These are phyloP conservation scores for Aphis gossypii DNA, from an alignment of 1,140 invertebrate species.

Conservation along the genomic window DNA sequence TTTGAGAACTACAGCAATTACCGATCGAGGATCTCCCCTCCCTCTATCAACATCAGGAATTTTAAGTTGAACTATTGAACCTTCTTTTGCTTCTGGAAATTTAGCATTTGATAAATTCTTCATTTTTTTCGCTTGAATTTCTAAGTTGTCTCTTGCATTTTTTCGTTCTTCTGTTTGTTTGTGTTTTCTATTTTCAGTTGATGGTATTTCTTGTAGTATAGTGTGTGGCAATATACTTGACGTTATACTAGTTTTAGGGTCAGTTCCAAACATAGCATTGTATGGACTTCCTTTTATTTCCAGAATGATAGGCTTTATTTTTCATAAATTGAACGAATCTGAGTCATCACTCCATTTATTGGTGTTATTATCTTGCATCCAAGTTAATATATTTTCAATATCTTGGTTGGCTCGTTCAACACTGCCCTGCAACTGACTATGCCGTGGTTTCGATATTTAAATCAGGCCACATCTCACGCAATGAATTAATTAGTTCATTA, in stretches of 20 bases:
- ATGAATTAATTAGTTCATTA: too few species aligned
- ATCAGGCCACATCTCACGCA: too few species aligned
- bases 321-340: too few species aligned
- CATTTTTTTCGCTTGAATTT: not conserved
- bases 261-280: constrained; percentile 62
- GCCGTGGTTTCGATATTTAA: constrained; percentile 15
- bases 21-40: not conserved
- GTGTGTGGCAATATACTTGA: not conserved
- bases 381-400: constrained; percentile 64
- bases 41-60: not conserved
- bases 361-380: constrained; percentile 62
- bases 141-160: not conserved
- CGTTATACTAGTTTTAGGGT: constrained; percentile 37
- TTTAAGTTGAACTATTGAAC: not conserved
- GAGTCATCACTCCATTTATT: constrained; percentile 60
- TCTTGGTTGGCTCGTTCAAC: constrained; percentile 64
- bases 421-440: constrained; percentile 63
- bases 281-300: constrained; percentile 63
- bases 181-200: constrained; percentile 23
- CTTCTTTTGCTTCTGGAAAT: constrained; percentile 11
- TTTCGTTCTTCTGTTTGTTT: not conserved
- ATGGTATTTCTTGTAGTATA: constrained; percentile 37
- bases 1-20: not conserved
- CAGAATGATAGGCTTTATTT: constrained; percentile 61
- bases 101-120: constrained; percentile 6